These are phyloP conservation scores for Reinhardtius hippoglossoides DNA, from an alignment of 2,113 vertebrate genomes.

Conservation along the genomic window DNA sequence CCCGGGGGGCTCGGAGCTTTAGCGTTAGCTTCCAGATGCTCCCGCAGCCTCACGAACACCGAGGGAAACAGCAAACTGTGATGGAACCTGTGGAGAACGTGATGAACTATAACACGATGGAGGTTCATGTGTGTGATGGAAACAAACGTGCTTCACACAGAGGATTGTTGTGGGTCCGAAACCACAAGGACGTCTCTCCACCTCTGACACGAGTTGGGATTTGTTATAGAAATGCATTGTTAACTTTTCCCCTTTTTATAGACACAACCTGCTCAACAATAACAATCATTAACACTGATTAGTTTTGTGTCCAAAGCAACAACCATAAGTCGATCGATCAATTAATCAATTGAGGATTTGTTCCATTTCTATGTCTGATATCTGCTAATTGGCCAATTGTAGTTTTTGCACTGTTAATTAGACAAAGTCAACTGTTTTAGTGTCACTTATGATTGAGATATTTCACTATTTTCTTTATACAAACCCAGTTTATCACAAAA, in stretches of 20 bases:
- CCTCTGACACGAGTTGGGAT: neutral
- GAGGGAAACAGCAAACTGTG: neutral
- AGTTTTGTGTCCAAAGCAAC: neutral
- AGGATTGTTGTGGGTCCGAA: neutral
- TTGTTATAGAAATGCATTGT: too few species aligned
- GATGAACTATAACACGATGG: neutral
- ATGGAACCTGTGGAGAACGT: too few species aligned
- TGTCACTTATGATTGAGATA: too few species aligned
- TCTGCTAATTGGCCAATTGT: neutral
- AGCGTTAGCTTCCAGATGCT: constrained; percentile 42
- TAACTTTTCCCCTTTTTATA: too few species aligned
- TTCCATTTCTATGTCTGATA: neutral
- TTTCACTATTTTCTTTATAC: too few species aligned
- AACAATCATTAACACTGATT: too few species aligned
- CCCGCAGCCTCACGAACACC: neutral
- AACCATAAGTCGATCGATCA: too few species aligned
- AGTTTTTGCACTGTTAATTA: neutral
- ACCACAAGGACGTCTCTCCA: neutral
- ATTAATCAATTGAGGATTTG: neutral
- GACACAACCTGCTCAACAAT: too few species aligned
- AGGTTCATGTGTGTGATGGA: neutral
- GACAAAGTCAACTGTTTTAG: too few species aligned
- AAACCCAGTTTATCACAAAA: too few species aligned
- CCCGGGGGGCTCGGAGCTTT: neutral
- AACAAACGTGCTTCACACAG: neutral